Conservation (phyloP, 2,797 vertebrate species). For the Chelonia mydas region DNA sequence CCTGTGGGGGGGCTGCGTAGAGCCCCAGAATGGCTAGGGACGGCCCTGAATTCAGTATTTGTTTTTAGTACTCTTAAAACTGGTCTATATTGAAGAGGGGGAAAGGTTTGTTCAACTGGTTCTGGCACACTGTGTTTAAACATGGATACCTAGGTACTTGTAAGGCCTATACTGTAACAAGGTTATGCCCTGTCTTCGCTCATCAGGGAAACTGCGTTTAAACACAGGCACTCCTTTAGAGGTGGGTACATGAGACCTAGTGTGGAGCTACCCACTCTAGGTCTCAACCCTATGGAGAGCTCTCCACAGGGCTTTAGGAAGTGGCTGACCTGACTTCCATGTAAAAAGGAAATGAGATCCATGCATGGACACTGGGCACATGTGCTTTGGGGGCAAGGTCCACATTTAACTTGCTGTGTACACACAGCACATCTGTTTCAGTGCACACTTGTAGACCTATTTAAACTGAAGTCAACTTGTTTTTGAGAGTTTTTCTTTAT, state of each 20-base stretch:
- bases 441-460: neutral
- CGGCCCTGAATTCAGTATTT: neutral
- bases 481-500: slow-evolving; percentile 34
- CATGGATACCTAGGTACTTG: neutral
- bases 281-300: neutral
- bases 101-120: neutral
- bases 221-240: neutral
- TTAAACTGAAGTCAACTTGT: slow-evolving; percentile 35
- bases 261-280: neutral
- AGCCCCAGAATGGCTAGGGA: too few relatives aligned
- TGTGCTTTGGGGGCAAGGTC: too few relatives aligned
- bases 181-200: neutral
- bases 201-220: neutral
- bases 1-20: too few relatives aligned
- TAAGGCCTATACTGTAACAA: neutral
- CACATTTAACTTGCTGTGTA: neutral
- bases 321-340: neutral
- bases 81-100: neutral
- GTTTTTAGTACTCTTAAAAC: neutral
- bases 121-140: neutral
- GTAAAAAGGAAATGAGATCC: neutral
- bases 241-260: neutral
- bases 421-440: too few relatives aligned
- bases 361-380: neutral
- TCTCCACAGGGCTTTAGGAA: neutral